Percentiles rank a stretch among this genome's conserved stretches.
Evolutionary conservation across 2,888 invertebrate species (phyloP).

Genomic region (Drosophila birchii): DNA sequence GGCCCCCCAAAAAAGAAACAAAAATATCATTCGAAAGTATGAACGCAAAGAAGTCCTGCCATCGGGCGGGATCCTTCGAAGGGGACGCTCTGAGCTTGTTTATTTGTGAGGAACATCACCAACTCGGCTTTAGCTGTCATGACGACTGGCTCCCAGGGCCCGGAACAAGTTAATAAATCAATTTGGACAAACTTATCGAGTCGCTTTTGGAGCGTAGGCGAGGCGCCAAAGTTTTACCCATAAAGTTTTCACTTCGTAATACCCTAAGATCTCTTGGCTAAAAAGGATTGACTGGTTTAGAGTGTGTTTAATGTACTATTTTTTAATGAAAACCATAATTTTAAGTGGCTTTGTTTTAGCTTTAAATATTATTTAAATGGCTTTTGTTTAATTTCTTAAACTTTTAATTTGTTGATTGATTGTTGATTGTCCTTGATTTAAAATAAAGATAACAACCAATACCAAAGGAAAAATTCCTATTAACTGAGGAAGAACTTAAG

Average conservation of each 20-base stretch:
- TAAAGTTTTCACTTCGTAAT: conserved; percentile 24
- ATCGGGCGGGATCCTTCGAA: conserved; percentile 22
- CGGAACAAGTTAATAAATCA: conserved; percentile 77
- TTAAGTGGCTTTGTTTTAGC: background rate
- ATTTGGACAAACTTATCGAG: conserved; percentile 77
- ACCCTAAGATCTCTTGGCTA: background rate
- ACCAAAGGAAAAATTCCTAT: no score
- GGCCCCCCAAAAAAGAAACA: conserved; percentile 28
- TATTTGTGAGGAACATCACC: conserved; percentile 64
- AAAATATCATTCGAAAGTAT: conserved; percentile 41
- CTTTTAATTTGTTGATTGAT: no score
- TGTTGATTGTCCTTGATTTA: no score
- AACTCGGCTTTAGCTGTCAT: conserved; percentile 69
- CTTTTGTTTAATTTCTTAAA: background rate
- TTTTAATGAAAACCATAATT: background rate
- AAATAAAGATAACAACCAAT: no score
- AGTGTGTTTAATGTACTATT: background rate
- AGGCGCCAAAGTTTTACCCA: conserved; percentile 67
- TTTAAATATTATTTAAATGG: background rate
- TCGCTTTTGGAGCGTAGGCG: conserved; percentile 67
- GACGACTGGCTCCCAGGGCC: conserved; percentile 55
- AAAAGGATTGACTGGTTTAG: background rate
- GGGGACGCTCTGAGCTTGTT: conserved; percentile 56
- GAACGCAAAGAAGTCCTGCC: conserved; percentile 22
- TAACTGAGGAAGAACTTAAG: background rate